These are phyloP conservation scores for Onychorhynchus coronatus DNA, from an alignment of 2,113 vertebrate genomes.

Conservation along the genomic window DNA sequence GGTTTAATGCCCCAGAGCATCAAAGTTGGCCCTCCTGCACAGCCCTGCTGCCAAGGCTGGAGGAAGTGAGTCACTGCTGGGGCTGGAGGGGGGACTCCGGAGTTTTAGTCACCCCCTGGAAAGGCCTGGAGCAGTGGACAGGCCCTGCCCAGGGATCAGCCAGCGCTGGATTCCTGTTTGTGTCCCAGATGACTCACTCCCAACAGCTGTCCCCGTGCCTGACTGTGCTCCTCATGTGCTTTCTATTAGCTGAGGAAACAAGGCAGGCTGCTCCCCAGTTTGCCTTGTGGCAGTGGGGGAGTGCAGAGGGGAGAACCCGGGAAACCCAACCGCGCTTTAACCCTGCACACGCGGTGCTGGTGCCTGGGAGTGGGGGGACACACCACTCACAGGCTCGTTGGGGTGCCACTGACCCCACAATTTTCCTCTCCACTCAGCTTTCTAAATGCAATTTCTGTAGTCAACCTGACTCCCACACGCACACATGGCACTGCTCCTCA, in stretches of 20 bases:
- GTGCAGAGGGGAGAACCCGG: neutral
- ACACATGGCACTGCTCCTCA: neutral
- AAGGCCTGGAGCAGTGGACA: slow-evolving; percentile 16
- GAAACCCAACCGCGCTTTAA: neutral
- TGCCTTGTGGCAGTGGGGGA: neutral
- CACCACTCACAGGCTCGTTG: neutral
- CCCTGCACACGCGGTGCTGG: neutral
- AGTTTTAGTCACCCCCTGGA: slow-evolving; percentile 1
- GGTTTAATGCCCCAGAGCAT: neutral
- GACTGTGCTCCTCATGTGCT: slow-evolving; percentile 41
- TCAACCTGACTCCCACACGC: neutral
- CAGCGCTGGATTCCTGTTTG: slow-evolving; percentile 22
- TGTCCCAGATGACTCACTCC: slow-evolving; percentile 49
- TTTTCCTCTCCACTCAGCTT: neutral
- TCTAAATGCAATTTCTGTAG: neutral
- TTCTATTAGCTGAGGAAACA: slow-evolving; percentile 50
- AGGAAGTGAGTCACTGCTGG: slow-evolving; percentile 26
- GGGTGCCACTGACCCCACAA: neutral
- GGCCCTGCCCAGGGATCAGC: slow-evolving; percentile 37
- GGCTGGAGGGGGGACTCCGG: neutral
- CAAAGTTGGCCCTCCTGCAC: neutral
- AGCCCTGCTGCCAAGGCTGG: neutral
- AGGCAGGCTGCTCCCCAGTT: neutral
- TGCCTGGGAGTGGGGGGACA: neutral
- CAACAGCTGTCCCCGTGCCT: neutral